Percentiles rank a stretch among this genome's conserved stretches.
phyloP scores from a whole-genome alignment of 2,113 vertebrate genomes.

The Heptranchias perlo region DNA sequence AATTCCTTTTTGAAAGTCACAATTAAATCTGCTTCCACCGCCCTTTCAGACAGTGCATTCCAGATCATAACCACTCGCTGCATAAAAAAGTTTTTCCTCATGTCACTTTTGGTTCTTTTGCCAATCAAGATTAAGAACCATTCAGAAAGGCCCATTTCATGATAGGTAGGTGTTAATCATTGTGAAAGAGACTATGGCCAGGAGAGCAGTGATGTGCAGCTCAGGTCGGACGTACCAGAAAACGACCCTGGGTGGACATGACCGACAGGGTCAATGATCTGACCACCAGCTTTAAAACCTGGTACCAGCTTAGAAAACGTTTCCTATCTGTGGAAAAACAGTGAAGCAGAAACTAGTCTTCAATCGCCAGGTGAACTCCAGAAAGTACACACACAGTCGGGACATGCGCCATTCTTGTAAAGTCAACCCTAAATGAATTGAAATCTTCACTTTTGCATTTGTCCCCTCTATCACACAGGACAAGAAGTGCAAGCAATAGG shows the following conservation, averaged over 20 bases:
- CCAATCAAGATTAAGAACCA: not conserved
- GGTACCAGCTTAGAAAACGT: not conserved
- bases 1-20: too few relatives aligned
- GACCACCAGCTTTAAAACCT: not conserved
- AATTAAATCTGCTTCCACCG: too few relatives aligned
- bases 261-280: not conserved
- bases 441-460: too few relatives aligned
- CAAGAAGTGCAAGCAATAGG: too few relatives aligned
- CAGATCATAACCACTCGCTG: too few relatives aligned
- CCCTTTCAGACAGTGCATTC: too few relatives aligned
- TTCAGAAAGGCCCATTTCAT: not conserved
- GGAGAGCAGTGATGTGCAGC: not conserved
- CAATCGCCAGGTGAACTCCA: not conserved
- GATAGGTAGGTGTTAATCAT: not conserved
- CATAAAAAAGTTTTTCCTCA: too few relatives aligned
- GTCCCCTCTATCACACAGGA: too few relatives aligned
- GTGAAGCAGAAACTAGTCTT: not conserved
- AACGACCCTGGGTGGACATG: not conserved
- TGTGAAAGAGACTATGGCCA: not conserved
- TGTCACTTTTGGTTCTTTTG: too few relatives aligned
- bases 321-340: not conserved
- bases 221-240: not conserved
- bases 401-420: not conserved
- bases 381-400: not conserved
- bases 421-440: not conserved